A percentile compares a stretch with the other conserved stretches of the same genome.
Evolutionary conservation across 92 coral and sea anemone genomes (phyloP).

Genomic region (Galaxea fascicularis): DNA sequence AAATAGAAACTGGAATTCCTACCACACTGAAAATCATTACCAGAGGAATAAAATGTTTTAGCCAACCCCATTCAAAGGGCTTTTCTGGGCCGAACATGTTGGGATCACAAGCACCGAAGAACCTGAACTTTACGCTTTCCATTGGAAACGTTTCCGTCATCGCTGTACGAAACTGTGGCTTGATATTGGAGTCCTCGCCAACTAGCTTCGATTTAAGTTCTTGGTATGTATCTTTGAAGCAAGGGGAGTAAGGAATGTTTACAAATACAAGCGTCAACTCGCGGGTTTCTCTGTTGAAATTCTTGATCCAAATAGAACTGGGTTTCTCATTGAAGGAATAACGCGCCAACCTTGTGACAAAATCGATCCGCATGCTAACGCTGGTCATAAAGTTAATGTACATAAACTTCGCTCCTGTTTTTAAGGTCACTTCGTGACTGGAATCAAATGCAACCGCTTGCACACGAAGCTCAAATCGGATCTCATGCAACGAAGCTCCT

Average conservation of each 20-base stretch:
- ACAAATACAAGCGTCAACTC: constrained; percentile 65
- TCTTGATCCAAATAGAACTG: constrained; percentile 64
- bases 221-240: constrained; percentile 52
- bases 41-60: constrained; percentile 70
- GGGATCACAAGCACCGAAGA: constrained; percentile 73
- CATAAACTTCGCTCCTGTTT: constrained; percentile 44
- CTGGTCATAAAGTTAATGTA: constrained; percentile 54
- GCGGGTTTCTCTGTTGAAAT: constrained; percentile 44
- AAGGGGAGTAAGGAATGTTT: constrained; percentile 71
- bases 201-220: constrained; percentile 44
- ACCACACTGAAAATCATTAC: constrained; percentile 69
- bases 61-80: constrained; percentile 77
- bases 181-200: constrained; percentile 53
- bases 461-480: constrained; percentile 54
- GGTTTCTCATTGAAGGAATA: constrained; percentile 47
- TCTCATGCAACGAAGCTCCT: constrained; percentile 21
- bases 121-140: constrained; percentile 49
- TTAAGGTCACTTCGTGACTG: constrained; percentile 75
- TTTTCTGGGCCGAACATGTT: constrained; percentile 22
- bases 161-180: constrained; percentile 60
- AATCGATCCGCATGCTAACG: constrained; percentile 59
- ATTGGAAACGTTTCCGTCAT: constrained; percentile 61
- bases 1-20: constrained; percentile 83
- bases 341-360: constrained; percentile 54
- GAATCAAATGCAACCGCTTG: constrained; percentile 30